These are phyloP conservation scores for Pantherophis vulpinus DNA, from an alignment of 2,797 vertebrate species.

Conservation along the genomic window DNA sequence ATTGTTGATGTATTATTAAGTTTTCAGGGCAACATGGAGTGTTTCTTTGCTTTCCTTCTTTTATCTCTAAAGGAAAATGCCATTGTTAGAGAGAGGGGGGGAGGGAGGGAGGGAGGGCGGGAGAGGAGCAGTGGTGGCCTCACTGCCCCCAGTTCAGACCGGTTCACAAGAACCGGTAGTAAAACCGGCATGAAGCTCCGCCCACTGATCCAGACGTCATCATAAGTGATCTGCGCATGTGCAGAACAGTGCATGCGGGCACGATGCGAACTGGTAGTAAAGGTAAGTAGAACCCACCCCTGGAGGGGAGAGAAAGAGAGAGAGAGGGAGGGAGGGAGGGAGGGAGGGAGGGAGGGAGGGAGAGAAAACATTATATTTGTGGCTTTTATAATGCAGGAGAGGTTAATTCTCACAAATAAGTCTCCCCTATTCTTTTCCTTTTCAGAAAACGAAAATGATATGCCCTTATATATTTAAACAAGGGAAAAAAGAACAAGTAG, in stretches of 20 bases:
- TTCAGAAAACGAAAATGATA: conserved; percentile 74
- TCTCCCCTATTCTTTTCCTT: conserved; percentile 58
- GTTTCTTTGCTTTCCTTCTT: conserved; percentile 10
- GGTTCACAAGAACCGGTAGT: no score
- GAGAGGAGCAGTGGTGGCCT: no score
- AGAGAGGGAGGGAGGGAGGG: neutral
- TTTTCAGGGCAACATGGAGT: conserved; percentile 47
- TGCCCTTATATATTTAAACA: conserved; percentile 58
- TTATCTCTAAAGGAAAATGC: neutral
- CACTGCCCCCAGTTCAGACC: no score
- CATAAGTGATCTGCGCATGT: no score
- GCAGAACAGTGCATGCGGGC: no score
- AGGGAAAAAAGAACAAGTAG: conserved; percentile 24
- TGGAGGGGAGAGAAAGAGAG: no score
- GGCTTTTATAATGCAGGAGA: conserved; percentile 59
- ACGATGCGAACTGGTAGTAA: no score
- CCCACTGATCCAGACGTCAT: no score
- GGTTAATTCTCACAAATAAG: conserved; percentile 70
- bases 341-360: no score
- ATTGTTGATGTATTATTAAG: conserved; percentile 60
- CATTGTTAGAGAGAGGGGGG: neutral
- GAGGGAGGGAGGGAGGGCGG: neutral
- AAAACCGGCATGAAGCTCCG: no score
- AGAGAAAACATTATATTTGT: conserved; percentile 28
- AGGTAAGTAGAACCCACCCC: no score